Evolutionary conservation across 1,140 invertebrate genomes (phyloP).

Genomic region (Diplogasteroides magnus): DNA sequence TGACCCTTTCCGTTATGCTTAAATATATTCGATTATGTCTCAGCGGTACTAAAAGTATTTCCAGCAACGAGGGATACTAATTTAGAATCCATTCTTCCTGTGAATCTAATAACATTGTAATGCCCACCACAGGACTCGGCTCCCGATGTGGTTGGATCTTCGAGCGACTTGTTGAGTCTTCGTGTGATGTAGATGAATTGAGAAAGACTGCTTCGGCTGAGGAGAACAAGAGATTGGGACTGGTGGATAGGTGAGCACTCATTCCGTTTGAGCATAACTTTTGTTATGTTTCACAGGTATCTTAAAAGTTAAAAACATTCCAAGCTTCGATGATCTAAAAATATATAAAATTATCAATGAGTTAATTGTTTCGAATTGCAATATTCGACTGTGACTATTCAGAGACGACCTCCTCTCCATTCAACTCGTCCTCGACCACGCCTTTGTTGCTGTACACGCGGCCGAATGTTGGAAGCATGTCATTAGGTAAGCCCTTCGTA

Average conservation of each 20-base stretch:
- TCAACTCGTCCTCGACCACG: constrained; percentile 23
- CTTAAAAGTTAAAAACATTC: too few species aligned
- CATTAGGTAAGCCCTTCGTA: constrained; percentile 17
- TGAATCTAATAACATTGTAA: too few species aligned
- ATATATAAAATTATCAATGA: too few species aligned
- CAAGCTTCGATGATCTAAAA: too few species aligned
- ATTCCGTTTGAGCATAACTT: too few species aligned
- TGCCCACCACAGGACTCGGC: constrained; percentile 5
- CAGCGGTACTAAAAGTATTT: too few species aligned
- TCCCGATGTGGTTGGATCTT: constrained; percentile 29
- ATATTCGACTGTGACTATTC: background rate
- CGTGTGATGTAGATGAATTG: constrained; percentile 24
- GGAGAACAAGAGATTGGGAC: constrained; percentile 14
- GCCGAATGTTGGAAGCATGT: constrained; percentile 28
- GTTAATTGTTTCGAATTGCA: too few species aligned
- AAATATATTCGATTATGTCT: too few species aligned
- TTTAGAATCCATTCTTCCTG: too few species aligned
- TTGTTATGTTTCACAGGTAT: too few species aligned
- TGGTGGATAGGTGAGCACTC: background rate
- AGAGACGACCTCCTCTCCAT: constrained; percentile 19
- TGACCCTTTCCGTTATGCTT: too few species aligned
- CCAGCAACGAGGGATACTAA: too few species aligned
- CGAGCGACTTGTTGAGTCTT: constrained; percentile 25
- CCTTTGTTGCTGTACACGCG: constrained; percentile 26
- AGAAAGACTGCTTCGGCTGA: constrained; percentile 18